Percentiles rank a stretch among this genome's conserved stretches.
Evolutionary conservation across 2,888 invertebrate genomes (phyloP).

Genomic region (Pseudococcus longispinus): DNA sequence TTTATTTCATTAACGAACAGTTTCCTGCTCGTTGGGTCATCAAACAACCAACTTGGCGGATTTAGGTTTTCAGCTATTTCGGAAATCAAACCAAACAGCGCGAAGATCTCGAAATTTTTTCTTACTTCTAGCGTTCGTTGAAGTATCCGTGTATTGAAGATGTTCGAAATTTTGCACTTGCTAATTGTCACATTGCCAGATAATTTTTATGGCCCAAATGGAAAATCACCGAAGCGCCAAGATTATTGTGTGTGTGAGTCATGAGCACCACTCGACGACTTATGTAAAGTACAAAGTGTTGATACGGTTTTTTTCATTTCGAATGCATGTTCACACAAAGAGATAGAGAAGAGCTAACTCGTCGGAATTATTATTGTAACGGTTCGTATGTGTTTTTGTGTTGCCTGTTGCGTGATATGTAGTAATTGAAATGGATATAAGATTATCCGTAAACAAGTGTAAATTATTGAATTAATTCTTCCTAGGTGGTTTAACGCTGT

Average conservation of each 20-base stretch:
- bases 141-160: too few species aligned
- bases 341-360: neutral
- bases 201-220: neutral
- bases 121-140: too few species aligned
- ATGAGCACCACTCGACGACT: neutral
- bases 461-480: constrained; percentile 30
- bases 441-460: constrained; percentile 27
- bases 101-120: too few species aligned
- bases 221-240: neutral
- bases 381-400: neutral
- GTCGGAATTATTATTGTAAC: neutral
- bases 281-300: neutral
- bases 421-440: constrained; percentile 11
- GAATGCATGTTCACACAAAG: neutral
- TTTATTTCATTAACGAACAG: constrained; percentile 40
- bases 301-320: neutral
- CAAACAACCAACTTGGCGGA: neutral
- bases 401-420: constrained; percentile 16
- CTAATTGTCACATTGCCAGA: neutral
- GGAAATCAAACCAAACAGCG: neutral
- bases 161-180: neutral
- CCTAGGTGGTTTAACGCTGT: neutral
- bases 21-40: constrained; percentile 36
- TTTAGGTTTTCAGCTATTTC: neutral
- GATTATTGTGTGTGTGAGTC: neutral